These are phyloP conservation scores for Trididemnum clinides DNA, from an alignment of 23 tunicate genomes.

Conservation along the genomic window DNA sequence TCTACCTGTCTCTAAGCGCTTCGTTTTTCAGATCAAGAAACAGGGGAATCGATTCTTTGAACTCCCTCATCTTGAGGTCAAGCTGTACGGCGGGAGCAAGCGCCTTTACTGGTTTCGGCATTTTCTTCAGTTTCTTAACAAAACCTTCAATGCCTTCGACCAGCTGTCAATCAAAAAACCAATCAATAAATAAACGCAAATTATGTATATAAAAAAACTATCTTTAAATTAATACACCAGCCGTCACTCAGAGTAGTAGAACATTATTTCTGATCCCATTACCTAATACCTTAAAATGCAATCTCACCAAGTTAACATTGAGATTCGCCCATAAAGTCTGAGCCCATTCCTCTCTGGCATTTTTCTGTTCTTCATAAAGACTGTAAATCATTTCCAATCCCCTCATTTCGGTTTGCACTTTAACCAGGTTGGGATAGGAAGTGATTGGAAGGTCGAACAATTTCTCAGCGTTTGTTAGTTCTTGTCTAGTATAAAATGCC, in stretches of 20 bases:
- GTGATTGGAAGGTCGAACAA: conserved; percentile 92
- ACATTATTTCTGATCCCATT: too few relatives aligned
- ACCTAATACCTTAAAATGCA: too few relatives aligned
- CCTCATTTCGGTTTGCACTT: conserved; percentile 83
- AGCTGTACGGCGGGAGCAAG: conserved; percentile 85
- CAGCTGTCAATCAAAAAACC: too few relatives aligned
- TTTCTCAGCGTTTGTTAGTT: conserved; percentile 93
- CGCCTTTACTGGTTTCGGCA: conserved; percentile 84
- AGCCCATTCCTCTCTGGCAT: conserved; percentile 97
- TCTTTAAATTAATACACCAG: too few relatives aligned
- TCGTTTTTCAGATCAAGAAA: conserved; percentile 96
- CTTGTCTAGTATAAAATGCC: conserved; percentile 57
- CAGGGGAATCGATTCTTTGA: conserved; percentile 91
- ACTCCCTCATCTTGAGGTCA: conserved; percentile 89
- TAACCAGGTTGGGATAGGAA: conserved; percentile 76
- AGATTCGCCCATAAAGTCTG: conserved; percentile 97
- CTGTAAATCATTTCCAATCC: conserved; percentile 84
- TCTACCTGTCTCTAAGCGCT: conserved; percentile 87
- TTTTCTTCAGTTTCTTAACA: conserved; percentile 73
- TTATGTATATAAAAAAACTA: too few relatives aligned
- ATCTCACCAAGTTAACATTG: conserved; percentile 83
- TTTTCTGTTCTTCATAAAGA: conserved; percentile 81
- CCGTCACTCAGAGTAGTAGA: too few relatives aligned
- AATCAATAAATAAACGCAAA: too few relatives aligned
- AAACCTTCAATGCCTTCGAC: conserved; percentile 94